A percentile compares a stretch with the other conserved stretches of the same genome.
Conservation (phyloP, 2,888 invertebrate genomes). For the Cloeon dipterum region DNA sequence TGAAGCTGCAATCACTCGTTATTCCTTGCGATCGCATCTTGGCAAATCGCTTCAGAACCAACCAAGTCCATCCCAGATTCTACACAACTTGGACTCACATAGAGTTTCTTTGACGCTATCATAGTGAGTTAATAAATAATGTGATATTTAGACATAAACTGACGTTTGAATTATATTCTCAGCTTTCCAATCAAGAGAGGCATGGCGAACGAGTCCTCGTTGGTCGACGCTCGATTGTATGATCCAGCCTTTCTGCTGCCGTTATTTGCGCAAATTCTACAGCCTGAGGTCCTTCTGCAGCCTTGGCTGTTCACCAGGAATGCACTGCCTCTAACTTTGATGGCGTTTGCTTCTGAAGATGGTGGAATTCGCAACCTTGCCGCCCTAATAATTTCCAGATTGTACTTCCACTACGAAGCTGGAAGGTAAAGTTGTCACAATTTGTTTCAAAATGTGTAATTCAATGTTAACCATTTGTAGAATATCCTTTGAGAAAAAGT, state of each 20-base stretch:
- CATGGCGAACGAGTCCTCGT: not conserved
- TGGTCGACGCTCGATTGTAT: conserved; percentile 28
- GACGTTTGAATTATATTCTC: not conserved
- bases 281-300: conserved; percentile 48
- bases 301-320: conserved; percentile 46
- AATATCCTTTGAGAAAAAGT: conserved; percentile 35
- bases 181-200: not conserved
- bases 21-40: conserved; percentile 16
- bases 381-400: conserved; percentile 46
- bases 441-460: no score
- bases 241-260: conserved; percentile 68
- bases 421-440: no score
- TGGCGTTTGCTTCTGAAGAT: conserved; percentile 44
- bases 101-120: not conserved
- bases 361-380: conserved; percentile 43
- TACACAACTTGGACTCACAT: conserved; percentile 37
- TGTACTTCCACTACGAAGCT: conserved; percentile 49
- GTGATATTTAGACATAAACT: no score
- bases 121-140: not conserved
- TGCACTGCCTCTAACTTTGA: conserved; percentile 41
- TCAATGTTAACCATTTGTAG: conserved; percentile 9
- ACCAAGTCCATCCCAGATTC: conserved; percentile 44
- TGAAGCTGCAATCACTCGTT: conserved; percentile 51
- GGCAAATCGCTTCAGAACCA: conserved; percentile 39
- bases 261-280: conserved; percentile 45